A percentile compares a stretch with the other conserved stretches of the same genome.
Evolutionary conservation across 2,113 vertebrate species (phyloP).

Genomic region (Spheniscus mendiculus): DNA sequence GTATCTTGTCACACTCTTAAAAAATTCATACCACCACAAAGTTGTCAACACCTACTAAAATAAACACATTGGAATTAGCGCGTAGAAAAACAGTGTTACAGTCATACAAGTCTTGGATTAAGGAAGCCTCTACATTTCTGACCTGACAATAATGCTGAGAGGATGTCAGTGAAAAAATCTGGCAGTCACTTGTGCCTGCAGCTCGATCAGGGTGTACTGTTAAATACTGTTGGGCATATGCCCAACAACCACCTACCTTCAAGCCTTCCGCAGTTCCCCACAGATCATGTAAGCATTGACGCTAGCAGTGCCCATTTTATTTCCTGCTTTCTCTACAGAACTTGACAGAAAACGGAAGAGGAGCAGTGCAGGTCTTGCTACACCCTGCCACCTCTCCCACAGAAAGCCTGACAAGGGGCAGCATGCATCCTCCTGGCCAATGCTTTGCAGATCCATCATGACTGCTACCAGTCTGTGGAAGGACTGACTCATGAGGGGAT

Average conservation of each 20-base stretch:
- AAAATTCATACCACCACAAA: background rate
- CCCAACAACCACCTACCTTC: background rate
- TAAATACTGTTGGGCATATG: background rate
- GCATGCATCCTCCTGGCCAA: accelerated
- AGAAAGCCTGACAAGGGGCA: background rate
- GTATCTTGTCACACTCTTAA: background rate
- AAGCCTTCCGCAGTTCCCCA: background rate
- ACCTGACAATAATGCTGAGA: background rate
- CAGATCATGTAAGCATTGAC: background rate
- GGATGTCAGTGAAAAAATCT: background rate
- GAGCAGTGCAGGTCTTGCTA: background rate
- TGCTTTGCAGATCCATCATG: background rate
- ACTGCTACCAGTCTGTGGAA: background rate
- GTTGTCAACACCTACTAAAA: background rate
- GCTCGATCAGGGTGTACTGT: too few species aligned
- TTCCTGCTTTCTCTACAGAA: background rate
- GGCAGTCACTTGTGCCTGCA: background rate
- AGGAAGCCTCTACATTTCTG: background rate
- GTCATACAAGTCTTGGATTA: background rate
- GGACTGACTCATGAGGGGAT: background rate
- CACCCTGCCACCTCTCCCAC: background rate
- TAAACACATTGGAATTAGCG: background rate
- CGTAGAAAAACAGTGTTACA: background rate
- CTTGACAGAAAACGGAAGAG: background rate
- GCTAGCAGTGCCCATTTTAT: background rate